Evolutionary conservation across 2,888 invertebrate genomes (phyloP).

Genomic region (Nycteola revayana): DNA sequence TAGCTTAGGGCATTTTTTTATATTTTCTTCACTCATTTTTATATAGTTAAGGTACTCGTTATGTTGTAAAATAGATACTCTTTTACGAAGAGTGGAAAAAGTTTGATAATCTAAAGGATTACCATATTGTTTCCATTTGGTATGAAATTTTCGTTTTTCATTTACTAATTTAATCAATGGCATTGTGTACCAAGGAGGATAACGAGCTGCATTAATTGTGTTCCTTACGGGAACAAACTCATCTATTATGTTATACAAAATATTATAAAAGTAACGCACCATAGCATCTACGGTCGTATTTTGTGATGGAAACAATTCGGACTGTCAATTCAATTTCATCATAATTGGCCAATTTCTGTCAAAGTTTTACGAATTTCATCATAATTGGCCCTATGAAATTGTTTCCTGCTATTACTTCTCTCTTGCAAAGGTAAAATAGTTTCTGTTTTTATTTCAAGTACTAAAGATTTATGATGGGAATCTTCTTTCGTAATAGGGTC

Average conservation of each 20-base stretch:
- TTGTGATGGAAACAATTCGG: background rate
- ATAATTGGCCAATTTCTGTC: too few species aligned
- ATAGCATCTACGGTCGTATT: background rate
- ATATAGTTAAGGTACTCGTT: background rate
- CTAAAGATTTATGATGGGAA: background rate
- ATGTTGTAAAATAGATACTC: background rate
- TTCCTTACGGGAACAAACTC: background rate
- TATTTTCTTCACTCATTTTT: background rate
- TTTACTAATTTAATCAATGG: constrained; percentile 4
- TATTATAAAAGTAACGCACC: background rate
- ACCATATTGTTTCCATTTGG: constrained; percentile 3
- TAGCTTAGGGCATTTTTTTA: background rate
- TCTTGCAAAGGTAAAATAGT: background rate
- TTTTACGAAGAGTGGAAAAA: constrained; percentile 2
- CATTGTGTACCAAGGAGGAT: constrained; percentile 3
- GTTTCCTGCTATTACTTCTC: background rate
- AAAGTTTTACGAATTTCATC: background rate
- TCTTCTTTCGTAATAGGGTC: constrained; percentile 1
- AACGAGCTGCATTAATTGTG: background rate
- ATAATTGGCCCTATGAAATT: background rate
- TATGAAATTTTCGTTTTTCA: constrained; percentile 6
- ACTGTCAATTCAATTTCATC: too few species aligned
- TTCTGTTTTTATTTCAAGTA: background rate
- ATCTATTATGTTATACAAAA: background rate
- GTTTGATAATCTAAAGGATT: constrained; percentile 3